Percentiles rank a stretch among this genome's conserved stretches.
phyloP scores from a whole-genome alignment of 2,888 invertebrate species.

The Harmothoe impar region DNA sequence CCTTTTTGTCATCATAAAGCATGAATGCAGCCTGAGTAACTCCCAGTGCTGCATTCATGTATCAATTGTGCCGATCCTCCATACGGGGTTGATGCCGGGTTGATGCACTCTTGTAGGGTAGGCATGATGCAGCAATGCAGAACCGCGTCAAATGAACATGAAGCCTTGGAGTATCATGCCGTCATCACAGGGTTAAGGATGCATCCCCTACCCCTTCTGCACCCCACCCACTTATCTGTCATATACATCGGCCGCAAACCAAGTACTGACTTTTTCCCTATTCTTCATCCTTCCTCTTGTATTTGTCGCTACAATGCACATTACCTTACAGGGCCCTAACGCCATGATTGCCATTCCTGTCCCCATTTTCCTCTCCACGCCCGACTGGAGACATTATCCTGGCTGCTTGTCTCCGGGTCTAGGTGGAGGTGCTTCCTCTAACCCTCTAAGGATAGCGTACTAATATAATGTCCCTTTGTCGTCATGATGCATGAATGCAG shows the following conservation, averaged over 20 bases:
- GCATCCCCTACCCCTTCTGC: constrained; percentile 4
- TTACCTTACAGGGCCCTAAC: background rate
- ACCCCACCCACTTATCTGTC: background rate
- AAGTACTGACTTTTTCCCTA: background rate
- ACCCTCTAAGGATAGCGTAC: too few species aligned
- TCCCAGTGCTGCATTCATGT: too few species aligned
- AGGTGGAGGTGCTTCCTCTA: too few species aligned
- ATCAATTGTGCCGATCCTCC: too few species aligned
- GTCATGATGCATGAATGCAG: too few species aligned
- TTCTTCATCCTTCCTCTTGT: background rate
- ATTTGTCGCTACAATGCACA: background rate
- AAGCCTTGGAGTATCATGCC: too few species aligned
- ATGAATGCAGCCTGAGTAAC: too few species aligned
- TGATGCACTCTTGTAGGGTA: background rate
- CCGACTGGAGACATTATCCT: constrained; percentile 10
- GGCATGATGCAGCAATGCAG: background rate
- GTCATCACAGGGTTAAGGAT: background rate
- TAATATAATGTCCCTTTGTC: too few species aligned
- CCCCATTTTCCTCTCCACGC: constrained; percentile 15
- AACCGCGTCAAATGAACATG: too few species aligned
- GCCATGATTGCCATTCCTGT: background rate
- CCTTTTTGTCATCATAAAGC: too few species aligned
- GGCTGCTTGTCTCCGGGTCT: background rate
- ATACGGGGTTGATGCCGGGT: background rate
- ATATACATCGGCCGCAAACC: constrained; percentile 42